Evolutionary conservation across 2,797 vertebrate species (phyloP).

Genomic region (Manis pentadactyla): DNA sequence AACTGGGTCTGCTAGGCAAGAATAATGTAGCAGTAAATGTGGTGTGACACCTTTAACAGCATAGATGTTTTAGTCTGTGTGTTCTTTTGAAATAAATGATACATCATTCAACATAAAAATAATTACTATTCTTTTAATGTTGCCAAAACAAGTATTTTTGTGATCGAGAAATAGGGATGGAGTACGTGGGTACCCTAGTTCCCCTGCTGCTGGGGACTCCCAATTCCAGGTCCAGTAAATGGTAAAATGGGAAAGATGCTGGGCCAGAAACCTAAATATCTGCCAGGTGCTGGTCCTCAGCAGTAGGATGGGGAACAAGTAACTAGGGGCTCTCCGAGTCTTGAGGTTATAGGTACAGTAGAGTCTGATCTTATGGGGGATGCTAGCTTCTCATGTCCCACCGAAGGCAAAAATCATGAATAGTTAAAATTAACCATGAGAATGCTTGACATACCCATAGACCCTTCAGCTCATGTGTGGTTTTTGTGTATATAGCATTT

Average conservation of each 20-base stretch:
- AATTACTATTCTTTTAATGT: background rate
- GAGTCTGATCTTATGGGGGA: background rate
- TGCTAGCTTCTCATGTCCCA: background rate
- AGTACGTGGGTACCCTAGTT: background rate
- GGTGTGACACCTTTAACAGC: background rate
- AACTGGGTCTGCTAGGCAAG: background rate
- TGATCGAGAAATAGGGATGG: background rate
- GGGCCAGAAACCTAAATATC: background rate
- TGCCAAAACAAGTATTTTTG: background rate
- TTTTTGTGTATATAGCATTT: background rate
- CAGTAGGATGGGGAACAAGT: background rate
- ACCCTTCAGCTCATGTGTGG: background rate
- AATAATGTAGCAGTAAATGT: background rate
- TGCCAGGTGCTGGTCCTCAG: background rate
- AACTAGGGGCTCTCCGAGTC: background rate
- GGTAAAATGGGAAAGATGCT: background rate
- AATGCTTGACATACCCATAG: background rate
- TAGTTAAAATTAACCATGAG: background rate
- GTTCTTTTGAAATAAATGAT: slow-evolving; percentile 17
- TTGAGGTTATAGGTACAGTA: background rate
- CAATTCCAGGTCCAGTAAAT: background rate
- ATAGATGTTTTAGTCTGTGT: background rate
- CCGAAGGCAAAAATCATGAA: background rate
- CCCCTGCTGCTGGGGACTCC: background rate
- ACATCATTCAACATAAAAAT: background rate